A percentile compares a stretch with the other conserved stretches of the same genome.
Conservation (phyloP, 2,113 vertebrate species). For the Lagopus leucura region DNA sequence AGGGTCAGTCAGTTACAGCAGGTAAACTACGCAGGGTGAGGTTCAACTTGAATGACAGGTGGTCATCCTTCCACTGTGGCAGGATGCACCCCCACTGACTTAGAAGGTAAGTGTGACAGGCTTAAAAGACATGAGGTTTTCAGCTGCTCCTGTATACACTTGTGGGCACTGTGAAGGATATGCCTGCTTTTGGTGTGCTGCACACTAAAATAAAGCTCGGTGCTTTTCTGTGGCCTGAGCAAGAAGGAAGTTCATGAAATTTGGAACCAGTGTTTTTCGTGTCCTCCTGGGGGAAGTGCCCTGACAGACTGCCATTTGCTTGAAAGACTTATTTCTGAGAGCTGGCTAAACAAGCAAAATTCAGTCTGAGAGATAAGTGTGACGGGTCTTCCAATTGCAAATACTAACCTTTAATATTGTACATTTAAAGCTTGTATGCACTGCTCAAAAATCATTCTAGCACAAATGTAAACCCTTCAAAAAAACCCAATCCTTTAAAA, state of each 20-base stretch:
- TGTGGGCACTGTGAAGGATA: neutral
- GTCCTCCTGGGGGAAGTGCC: neutral
- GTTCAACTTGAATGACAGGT: neutral
- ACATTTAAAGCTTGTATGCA: slow-evolving; percentile 45
- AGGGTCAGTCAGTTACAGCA: neutral
- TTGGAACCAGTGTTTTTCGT: neutral
- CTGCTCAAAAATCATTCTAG: slow-evolving; percentile 32
- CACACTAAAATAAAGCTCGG: neutral
- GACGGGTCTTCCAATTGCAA: neutral
- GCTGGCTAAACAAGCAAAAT: neutral
- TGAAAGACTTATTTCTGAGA: neutral
- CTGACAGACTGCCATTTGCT: neutral
- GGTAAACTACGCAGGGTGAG: neutral
- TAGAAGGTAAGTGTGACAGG: neutral
- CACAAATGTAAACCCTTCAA: slow-evolving; percentile 46
- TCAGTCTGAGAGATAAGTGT: neutral
- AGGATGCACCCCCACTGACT: neutral
- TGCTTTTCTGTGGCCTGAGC: neutral
- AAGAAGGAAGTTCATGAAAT: neutral
- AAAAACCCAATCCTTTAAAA: slow-evolving; percentile 38
- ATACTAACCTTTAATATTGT: slow-evolving; percentile 65
- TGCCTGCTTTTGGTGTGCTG: neutral
- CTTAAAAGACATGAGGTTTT: neutral
- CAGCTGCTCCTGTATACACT: neutral
- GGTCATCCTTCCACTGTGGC: neutral